Base-by-base conservation (phyloP, 1,140 invertebrate species). In the Panagrolaimus sp. region DNA sequence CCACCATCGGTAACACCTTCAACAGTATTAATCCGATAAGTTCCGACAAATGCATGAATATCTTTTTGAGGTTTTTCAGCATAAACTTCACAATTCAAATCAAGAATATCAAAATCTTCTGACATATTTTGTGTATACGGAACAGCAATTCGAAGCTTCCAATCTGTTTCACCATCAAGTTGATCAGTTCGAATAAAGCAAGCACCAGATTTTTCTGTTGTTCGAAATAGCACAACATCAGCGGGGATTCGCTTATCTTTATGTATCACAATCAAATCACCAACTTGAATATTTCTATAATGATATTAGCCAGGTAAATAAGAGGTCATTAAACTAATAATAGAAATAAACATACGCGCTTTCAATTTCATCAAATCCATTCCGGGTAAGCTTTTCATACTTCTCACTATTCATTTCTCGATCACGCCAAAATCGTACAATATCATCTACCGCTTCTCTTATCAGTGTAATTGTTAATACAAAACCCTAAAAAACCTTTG, bases 131-230 rank as follows among this genome's bases (percentile, higher is more conserved):
- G 94, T 1, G 94, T 97, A 9, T 89, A 89, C 4, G 91, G 89
- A 65, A 98, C 89, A n/a, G 96, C 93, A 62, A 98, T 86, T 72
- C 94, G 87, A 44, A 98, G 86, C 85, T 99, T 99, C 96, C 96
- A 98, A 86, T 99, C 96, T 67, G 95, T 98, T 86, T 98, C 96
- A 52, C 96, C 96, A 85, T 98, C 96, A 70, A 99, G 84, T 84
- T 99, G 96, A 86, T 99, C 96, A 0, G 96, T 99, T 75, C 95
- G 87, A n/a, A 98, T 91, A 83, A 98, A 99, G 78, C 96, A 96
- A 0, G 94, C 89, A 0, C 95, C 96, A 80, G 89, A 90, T 72
- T 90, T 90, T 84, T 98, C 96, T 52, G 94, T 94, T 0, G 96
- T 98, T 69, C 93, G 86, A 67, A 98, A 80, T 32, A 98, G 86